phyloP scores from a whole-genome alignment of 1,140 invertebrate species.

The Chlorops oryzae region DNA sequence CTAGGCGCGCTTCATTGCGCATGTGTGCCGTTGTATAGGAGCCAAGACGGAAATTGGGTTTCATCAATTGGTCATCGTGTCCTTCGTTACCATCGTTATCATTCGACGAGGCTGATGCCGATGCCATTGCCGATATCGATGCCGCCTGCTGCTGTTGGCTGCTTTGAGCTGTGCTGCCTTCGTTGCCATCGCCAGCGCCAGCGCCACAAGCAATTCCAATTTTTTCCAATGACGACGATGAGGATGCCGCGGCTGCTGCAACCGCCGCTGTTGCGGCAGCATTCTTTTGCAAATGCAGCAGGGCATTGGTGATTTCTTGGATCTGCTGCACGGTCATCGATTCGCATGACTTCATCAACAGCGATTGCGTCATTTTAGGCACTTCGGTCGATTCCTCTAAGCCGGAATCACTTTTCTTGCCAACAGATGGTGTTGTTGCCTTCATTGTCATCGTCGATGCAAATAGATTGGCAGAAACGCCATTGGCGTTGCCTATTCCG shows the following conservation, averaged over 20 bases:
- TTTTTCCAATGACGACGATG: too few relatives aligned
- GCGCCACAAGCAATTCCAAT: too few relatives aligned
- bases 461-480: not conserved
- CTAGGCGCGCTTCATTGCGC: slow-evolving; percentile 30
- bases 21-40: slow-evolving; percentile 48
- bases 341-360: slow-evolving; percentile 41
- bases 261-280: slow-evolving; percentile 22
- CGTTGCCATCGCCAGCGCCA: too few relatives aligned
- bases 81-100: slow-evolving; percentile 51
- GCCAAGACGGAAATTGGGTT: slow-evolving; percentile 56
- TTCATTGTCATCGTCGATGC: too few relatives aligned
- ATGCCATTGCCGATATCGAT: too few relatives aligned
- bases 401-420: slow-evolving; percentile 56
- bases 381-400: slow-evolving; percentile 48
- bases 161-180: slow-evolving; percentile 8
- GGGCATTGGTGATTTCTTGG: slow-evolving; percentile 39
- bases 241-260: slow-evolving; percentile 27
- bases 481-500: too few relatives aligned
- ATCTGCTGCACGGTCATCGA: slow-evolving; percentile 50
- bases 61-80: slow-evolving; percentile 48
- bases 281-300: slow-evolving; percentile 34
- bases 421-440: slow-evolving; percentile 29
- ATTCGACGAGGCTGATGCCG: slow-evolving; percentile 50
- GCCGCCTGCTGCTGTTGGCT: slow-evolving; percentile 37
- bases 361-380: slow-evolving; percentile 35